Evolutionary conservation across 2,113 vertebrate species (phyloP).

Genomic region (Sigmodon hispidus): DNA sequence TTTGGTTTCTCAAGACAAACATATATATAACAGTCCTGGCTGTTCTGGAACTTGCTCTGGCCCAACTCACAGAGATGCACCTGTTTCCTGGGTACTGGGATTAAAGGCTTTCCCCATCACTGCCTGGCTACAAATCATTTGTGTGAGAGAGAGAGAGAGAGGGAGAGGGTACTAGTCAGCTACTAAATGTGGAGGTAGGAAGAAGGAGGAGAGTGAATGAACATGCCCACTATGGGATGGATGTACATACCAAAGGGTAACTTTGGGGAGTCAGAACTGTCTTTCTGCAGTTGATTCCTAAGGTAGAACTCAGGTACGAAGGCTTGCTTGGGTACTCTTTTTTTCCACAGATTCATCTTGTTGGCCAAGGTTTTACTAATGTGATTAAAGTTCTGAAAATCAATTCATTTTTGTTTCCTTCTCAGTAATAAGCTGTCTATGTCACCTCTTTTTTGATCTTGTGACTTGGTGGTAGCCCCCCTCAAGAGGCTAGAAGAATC

Average conservation of each 20-base stretch:
- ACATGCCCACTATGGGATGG: background rate
- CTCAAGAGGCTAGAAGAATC: too few relatives aligned
- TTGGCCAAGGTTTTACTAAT: background rate
- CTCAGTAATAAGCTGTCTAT: background rate
- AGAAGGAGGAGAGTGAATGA: too few relatives aligned
- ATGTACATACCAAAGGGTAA: background rate
- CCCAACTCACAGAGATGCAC: too few relatives aligned
- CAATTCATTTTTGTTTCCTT: background rate
- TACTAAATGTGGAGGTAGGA: background rate
- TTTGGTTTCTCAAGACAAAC: too few relatives aligned
- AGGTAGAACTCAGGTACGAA: background rate
- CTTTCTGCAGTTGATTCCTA: background rate
- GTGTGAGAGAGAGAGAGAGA: fast-evolving
- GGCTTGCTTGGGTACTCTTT: background rate
- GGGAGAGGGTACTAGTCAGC: fast-evolving
- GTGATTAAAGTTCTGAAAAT: background rate
- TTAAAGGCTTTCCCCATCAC: too few relatives aligned
- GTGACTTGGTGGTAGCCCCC: background rate
- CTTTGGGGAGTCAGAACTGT: background rate
- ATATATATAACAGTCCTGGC: too few relatives aligned
- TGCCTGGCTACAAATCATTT: too few relatives aligned
- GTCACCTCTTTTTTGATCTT: background rate
- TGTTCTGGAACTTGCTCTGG: too few relatives aligned
- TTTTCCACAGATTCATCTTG: background rate
- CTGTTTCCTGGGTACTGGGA: too few relatives aligned